phyloP scores from a whole-genome alignment of 92 coral and sea anemone species.

The Palythoa heliodiscus region DNA sequence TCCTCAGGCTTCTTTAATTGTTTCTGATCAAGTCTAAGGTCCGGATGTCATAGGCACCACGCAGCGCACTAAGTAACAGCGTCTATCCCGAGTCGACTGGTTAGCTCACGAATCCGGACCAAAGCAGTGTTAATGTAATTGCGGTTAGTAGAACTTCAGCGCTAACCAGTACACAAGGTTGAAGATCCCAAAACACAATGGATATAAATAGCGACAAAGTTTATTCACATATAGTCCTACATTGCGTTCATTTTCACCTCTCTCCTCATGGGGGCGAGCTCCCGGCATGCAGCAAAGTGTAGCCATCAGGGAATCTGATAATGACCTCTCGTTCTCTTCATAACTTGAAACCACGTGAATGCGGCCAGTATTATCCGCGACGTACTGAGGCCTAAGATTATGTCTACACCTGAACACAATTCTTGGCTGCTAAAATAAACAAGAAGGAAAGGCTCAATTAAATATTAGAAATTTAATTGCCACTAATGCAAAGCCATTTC shows the following conservation, averaged over 20 bases:
- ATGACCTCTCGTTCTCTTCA: conserved; percentile 52
- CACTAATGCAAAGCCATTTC: not conserved
- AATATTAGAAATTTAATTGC: not conserved
- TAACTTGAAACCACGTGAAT: conserved; percentile 75
- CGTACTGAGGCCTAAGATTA: conserved; percentile 79
- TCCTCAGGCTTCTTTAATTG: too few species aligned
- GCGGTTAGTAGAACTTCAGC: not conserved
- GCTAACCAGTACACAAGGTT: conserved; percentile 54
- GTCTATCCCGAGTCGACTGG: too few species aligned
- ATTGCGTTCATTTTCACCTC: not conserved
- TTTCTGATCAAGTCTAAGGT: too few species aligned
- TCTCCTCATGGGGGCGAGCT: not conserved
- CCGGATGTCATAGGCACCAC: too few species aligned
- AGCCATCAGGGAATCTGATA: conserved; percentile 8
- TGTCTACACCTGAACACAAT: conserved; percentile 76
- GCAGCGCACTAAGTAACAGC: too few species aligned
- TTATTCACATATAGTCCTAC: conserved; percentile 45
- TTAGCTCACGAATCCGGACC: not conserved
- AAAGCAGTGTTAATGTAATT: not conserved
- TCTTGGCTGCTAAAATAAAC: conserved; percentile 49
- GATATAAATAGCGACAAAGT: conserved; percentile 52
- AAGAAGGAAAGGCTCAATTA: not conserved
- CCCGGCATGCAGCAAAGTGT: conserved; percentile 22
- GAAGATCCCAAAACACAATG: conserved; percentile 45
- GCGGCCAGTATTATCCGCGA: conserved; percentile 79